A percentile compares a stretch with the other conserved stretches of the same genome.
Evolutionary conservation across 2,113 vertebrate genomes (phyloP).

Genomic region (Hymenochirus boettgeri): DNA sequence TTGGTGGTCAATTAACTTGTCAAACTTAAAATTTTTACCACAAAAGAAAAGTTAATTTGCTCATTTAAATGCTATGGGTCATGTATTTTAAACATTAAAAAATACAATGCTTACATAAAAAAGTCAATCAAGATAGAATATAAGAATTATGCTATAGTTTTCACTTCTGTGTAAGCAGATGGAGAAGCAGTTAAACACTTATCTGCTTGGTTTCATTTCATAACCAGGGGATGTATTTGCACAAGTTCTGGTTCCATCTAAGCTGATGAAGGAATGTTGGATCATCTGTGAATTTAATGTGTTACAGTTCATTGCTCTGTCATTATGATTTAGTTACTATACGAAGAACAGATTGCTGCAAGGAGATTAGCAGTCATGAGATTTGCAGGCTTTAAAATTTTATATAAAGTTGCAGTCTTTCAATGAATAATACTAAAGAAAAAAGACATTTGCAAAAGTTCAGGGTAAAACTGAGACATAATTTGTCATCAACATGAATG

Average conservation of each 20-base stretch:
- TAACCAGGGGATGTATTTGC: constrained; percentile 33
- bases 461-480: constrained; percentile 16
- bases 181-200: constrained; percentile 19
- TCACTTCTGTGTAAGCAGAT: constrained; percentile 38
- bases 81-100: no score
- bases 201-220: constrained; percentile 22
- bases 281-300: constrained; percentile 31
- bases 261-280: not conserved
- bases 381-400: constrained; percentile 9
- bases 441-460: constrained; percentile 22
- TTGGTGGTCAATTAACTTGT: no score
- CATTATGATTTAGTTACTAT: constrained; percentile 29
- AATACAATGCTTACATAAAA: constrained; percentile 8
- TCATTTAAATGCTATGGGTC: no score
- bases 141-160: constrained; percentile 33
- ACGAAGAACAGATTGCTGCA: constrained; percentile 26
- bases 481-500: constrained; percentile 30
- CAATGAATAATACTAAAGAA: constrained; percentile 12
- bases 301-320: constrained; percentile 18
- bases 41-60: no score
- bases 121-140: constrained; percentile 20
- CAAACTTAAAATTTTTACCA: no score
- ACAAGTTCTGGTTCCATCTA: constrained; percentile 10
- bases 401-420: constrained; percentile 19
- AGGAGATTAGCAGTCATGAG: constrained; percentile 27